Evolutionary conservation across 37 sponge, comb jelly and placozoan species (phyloP).

Genomic region (Tethya wilhelma): DNA sequence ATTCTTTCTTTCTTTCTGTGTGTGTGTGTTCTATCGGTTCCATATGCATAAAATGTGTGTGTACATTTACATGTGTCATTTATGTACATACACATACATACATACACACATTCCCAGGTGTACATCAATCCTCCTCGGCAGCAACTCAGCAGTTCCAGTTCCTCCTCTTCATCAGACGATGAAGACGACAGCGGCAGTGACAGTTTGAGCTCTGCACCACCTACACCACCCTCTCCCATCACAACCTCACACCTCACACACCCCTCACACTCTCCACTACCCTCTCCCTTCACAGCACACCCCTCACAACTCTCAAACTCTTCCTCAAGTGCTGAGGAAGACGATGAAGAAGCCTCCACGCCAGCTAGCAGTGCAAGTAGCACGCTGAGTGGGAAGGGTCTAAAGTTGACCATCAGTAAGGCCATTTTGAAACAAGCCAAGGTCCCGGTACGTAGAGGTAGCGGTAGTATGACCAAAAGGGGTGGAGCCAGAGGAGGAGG

Average conservation of each 20-base stretch:
- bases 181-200: slow-evolving; percentile 21
- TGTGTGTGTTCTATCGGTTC: too few species aligned
- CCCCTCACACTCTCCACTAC: background rate
- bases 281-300: background rate
- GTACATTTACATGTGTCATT: too few species aligned
- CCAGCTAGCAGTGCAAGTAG: background rate
- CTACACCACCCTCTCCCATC: slow-evolving; percentile 4
- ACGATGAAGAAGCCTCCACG: background rate
- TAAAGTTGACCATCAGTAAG: slow-evolving; percentile 39
- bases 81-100: background rate
- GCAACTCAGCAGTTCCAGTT: slow-evolving; percentile 16
- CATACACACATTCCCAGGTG: background rate
- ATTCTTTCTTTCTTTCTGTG: too few species aligned
- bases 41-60: background rate
- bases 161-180: slow-evolving; percentile 20
- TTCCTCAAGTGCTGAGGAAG: slow-evolving; percentile 17
- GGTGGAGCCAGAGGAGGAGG: background rate
- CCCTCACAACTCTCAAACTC: background rate
- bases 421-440: too few species aligned
- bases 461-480: background rate
- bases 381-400: background rate
- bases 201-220: background rate
- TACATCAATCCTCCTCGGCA: too few species aligned
- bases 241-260: too few species aligned
- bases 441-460: background rate